phyloP scores from a whole-genome alignment of 2,888 invertebrate genomes.

The Timandra comae region DNA sequence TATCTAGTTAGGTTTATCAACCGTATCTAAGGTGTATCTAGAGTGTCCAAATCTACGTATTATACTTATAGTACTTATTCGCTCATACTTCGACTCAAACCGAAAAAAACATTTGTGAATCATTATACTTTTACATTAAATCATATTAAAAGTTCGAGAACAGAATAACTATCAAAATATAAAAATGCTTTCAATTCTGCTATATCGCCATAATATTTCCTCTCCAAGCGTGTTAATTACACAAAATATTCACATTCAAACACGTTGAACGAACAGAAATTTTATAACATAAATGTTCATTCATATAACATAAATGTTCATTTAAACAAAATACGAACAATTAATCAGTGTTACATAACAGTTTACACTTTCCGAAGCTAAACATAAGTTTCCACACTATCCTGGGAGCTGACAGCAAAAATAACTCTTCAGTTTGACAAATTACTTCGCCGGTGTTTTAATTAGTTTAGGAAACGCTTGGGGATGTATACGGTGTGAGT shows the following conservation, averaged over 20 bases:
- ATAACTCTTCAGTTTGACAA: conserved; percentile 32
- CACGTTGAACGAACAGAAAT: neutral
- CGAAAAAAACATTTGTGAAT: too few relatives aligned
- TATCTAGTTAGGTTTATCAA: too few relatives aligned
- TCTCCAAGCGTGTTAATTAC: neutral
- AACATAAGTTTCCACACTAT: conserved; percentile 8
- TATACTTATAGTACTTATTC: too few relatives aligned
- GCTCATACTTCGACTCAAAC: too few relatives aligned
- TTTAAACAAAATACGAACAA: neutral
- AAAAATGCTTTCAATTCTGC: too few relatives aligned
- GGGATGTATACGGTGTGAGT: conserved; percentile 10
- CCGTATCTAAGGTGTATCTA: too few relatives aligned
- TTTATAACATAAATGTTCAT: neutral
- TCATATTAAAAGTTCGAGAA: too few relatives aligned
- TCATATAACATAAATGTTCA: neutral
- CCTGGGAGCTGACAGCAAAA: conserved; percentile 22
- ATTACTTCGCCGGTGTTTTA: conserved; percentile 30
- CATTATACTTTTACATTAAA: too few relatives aligned
- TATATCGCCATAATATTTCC: too few relatives aligned
- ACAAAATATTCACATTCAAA: neutral
- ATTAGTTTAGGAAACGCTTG: conserved; percentile 31
- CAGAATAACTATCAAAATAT: too few relatives aligned
- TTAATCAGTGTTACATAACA: neutral
- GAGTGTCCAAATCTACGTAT: too few relatives aligned
- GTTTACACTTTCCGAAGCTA: neutral